phyloP scores from a whole-genome alignment of 2,113 vertebrate genomes.

The Microcebus jonahi region DNA sequence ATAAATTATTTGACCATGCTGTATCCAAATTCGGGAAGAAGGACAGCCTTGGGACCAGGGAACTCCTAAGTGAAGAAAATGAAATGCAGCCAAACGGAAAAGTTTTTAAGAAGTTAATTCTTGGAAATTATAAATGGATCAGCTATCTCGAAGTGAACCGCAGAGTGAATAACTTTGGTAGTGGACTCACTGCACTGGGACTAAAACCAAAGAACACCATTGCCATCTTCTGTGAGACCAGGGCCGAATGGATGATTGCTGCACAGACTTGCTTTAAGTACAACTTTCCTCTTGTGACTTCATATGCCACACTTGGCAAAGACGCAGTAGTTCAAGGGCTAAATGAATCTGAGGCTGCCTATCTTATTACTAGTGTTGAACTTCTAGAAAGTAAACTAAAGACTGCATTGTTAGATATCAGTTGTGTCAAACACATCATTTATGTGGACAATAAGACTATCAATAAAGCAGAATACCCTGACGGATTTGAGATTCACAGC shows the following conservation, averaged over 20 bases:
- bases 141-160: conserved; percentile 91
- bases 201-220: conserved; percentile 90
- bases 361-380: conserved; percentile 94
- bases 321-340: conserved; percentile 95
- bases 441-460: conserved; percentile 92
- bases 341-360: conserved; percentile 93
- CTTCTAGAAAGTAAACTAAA: conserved; percentile 95
- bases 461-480: conserved; percentile 90
- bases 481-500: conserved; percentile 90
- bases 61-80: conserved; percentile 94
- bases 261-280: conserved; percentile 95
- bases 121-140: conserved; percentile 95
- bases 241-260: conserved; percentile 96
- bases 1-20: conserved; percentile 94
- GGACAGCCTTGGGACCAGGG: conserved; percentile 93
- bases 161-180: conserved; percentile 88
- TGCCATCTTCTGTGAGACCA: conserved; percentile 98
- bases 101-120: conserved; percentile 98
- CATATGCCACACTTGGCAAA: conserved; percentile 97
- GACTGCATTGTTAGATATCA: conserved; percentile 88
- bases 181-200: conserved; percentile 91
- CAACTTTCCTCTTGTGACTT: conserved; percentile 96
- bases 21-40: conserved; percentile 89
- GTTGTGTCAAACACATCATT: conserved; percentile 92
- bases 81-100: conserved; percentile 96